These are phyloP conservation scores for Jordanella pulchra DNA, from an alignment of 2,797 vertebrate species.

Conservation along the genomic window DNA sequence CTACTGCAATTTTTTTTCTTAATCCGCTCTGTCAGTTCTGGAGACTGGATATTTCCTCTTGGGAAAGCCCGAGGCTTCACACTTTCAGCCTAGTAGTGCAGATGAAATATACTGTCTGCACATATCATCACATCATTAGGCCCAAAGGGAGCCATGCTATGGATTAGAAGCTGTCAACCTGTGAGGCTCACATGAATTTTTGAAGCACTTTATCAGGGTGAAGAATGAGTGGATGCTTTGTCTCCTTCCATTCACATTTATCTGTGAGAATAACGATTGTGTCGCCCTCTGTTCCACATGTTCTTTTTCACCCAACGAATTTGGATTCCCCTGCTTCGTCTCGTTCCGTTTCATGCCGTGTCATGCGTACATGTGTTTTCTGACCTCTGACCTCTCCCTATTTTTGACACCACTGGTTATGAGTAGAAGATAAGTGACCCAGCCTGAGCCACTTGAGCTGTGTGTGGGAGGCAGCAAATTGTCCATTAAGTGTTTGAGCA, in stretches of 20 bases:
- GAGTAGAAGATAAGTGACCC: constrained; percentile 50
- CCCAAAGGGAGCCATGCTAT: constrained; percentile 68
- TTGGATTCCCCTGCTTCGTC: constrained; percentile 11
- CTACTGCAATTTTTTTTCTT: constrained; percentile 23
- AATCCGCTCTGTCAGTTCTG: constrained; percentile 40
- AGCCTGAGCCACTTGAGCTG: constrained; percentile 50
- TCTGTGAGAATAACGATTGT: constrained; percentile 56
- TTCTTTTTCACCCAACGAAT: constrained; percentile 24
- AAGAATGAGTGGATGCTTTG: constrained; percentile 67
- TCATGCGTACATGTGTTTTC: constrained; percentile 27
- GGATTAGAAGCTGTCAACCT: constrained; percentile 73
- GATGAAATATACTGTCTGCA: constrained; percentile 72
- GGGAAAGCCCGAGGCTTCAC: constrained; percentile 64
- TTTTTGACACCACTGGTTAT: constrained; percentile 52
- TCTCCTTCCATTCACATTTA: constrained; percentile 68
- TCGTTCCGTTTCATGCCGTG: not conserved
- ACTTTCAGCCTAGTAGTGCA: constrained; percentile 52
- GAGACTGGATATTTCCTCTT: constrained; percentile 76
- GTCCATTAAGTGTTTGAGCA: constrained; percentile 83
- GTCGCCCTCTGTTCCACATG: constrained; percentile 27
- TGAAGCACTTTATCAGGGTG: constrained; percentile 71
- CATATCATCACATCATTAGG: constrained; percentile 77
- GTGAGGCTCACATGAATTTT: constrained; percentile 69
- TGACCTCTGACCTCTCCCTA: constrained; percentile 53
- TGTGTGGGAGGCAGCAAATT: constrained; percentile 81